These are phyloP conservation scores for Sphyrna mokarran DNA, from an alignment of 2,113 vertebrate species.

Conservation along the genomic window DNA sequence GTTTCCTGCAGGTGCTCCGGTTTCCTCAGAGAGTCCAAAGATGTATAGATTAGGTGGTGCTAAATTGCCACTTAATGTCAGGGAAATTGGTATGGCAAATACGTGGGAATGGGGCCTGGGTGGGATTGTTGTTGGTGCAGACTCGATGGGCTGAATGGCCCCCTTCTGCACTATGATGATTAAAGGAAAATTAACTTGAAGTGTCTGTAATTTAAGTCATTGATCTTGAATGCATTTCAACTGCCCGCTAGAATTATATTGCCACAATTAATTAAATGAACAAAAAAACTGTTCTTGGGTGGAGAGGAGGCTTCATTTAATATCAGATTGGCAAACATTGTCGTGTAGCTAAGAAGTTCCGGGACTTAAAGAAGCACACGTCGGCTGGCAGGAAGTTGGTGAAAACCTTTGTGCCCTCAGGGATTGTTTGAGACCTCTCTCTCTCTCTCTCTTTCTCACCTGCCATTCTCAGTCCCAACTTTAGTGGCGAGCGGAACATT, in stretches of 20 bases:
- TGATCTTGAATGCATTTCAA: neutral
- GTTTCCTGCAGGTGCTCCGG: no score
- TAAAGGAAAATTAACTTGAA: no score
- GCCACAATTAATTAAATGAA: neutral
- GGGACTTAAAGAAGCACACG: neutral
- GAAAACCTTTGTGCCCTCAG: neutral
- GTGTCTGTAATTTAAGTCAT: neutral
- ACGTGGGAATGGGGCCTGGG: no score
- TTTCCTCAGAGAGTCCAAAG: no score
- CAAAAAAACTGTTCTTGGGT: neutral
- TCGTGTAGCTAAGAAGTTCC: neutral
- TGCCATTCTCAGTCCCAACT: neutral
- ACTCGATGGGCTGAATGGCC: no score
- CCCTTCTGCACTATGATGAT: no score
- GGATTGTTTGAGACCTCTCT: neutral
- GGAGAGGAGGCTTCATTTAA: neutral
- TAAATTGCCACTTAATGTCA: no score
- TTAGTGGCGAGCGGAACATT: neutral
- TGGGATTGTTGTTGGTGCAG: no score
- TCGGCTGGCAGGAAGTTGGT: conserved; percentile 4
- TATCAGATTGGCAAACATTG: neutral
- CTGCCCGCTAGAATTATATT: neutral
- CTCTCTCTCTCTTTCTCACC: neutral
- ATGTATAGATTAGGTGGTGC: no score
- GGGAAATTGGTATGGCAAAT: no score